A percentile compares a stretch with the other conserved stretches of the same genome.
Evolutionary conservation across 2,888 invertebrate species (phyloP).

Genomic region (Eurytoma adleriae): DNA sequence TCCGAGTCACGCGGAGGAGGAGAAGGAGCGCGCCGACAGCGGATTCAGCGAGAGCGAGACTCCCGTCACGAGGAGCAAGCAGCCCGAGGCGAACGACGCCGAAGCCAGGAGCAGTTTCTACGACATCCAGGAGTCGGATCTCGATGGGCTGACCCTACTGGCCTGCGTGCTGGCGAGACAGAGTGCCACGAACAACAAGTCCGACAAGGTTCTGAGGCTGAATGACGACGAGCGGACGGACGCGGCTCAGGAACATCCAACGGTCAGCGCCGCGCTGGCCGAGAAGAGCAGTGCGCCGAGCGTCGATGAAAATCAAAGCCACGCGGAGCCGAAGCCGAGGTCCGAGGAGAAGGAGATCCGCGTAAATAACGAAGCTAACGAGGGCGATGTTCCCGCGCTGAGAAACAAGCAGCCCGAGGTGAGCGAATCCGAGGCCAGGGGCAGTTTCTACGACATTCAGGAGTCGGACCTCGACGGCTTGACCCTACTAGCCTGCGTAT

Average conservation of each 20-base stretch:
- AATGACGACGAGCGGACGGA: background rate
- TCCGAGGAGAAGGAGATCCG: background rate
- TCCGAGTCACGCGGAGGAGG: no score
- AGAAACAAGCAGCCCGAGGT: background rate
- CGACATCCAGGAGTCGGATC: slow-evolving; percentile 63
- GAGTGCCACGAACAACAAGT: slow-evolving; percentile 63
- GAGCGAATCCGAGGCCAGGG: slow-evolving; percentile 1
- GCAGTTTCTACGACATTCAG: slow-evolving; percentile 55
- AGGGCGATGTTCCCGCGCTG: background rate
- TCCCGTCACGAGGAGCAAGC: background rate
- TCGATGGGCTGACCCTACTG: slow-evolving; percentile 71
- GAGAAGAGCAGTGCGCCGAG: slow-evolving; percentile 6
- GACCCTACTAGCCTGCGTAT: slow-evolving; percentile 71
- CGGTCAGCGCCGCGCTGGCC: no score
- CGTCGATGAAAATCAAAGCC: slow-evolving; percentile 17
- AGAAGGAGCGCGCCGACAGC: no score
- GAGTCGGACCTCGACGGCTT: slow-evolving; percentile 71
- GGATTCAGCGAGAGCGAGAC: background rate
- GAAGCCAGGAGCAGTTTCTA: slow-evolving; percentile 26
- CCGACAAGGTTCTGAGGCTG: background rate
- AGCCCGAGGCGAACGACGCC: background rate
- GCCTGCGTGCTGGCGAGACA: slow-evolving; percentile 72
- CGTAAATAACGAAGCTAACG: slow-evolving; percentile 17
- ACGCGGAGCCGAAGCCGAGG: background rate
- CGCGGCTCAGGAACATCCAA: no score